These are phyloP conservation scores for Candoia aspera DNA, from an alignment of 2,113 vertebrate species.

Conservation along the genomic window DNA sequence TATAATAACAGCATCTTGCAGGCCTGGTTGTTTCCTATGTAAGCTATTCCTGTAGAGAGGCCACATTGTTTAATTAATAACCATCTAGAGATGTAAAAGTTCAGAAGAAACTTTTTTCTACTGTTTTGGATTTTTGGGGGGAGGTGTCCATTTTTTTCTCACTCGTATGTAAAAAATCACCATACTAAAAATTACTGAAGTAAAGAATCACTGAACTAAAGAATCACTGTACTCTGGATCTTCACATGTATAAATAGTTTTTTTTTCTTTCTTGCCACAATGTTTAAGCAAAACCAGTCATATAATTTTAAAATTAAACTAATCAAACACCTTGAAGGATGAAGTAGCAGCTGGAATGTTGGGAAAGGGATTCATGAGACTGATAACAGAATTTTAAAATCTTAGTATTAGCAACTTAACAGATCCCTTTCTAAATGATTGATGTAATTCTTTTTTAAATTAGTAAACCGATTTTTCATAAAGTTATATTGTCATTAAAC, in stretches of 20 bases:
- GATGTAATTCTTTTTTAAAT: not conserved
- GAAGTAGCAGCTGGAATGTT: not conserved
- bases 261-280: not conserved
- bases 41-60: not conserved
- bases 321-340: not conserved
- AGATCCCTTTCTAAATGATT: not conserved
- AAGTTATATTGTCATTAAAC: not conserved
- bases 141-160: not conserved
- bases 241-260: not conserved
- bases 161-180: not conserved
- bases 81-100: not conserved
- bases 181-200: not conserved
- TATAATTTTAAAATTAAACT: not conserved
- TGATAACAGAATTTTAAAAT: not conserved
- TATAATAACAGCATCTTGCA: not conserved
- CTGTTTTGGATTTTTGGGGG: not conserved
- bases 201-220: not conserved
- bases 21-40: not conserved
- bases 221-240: not conserved
- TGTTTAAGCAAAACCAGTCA: not conserved
- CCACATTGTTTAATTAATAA: not conserved
- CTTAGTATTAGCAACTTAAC: not conserved
- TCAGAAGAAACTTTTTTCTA: not conserved
- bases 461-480: not conserved
- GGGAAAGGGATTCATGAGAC: not conserved